Base-by-base conservation (phyloP, 2,888 invertebrate genomes). In the Spodoptera littoralis region DNA sequence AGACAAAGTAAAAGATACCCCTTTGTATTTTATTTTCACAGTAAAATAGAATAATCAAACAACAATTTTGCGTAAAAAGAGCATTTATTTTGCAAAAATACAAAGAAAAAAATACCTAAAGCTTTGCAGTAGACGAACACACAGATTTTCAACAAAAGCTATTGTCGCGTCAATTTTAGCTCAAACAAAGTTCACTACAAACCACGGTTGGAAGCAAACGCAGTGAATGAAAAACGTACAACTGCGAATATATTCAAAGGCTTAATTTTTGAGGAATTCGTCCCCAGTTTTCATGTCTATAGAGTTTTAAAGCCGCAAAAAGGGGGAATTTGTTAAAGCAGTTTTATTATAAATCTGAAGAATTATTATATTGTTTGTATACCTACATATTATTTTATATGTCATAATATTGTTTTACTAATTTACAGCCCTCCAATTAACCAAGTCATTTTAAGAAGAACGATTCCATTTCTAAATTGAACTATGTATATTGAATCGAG, bases 101-200 rank as follows among this genome's bases (percentile, higher is more conserved):
- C 18, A 44, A 49, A 41, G 1, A 48, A 4, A 3, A 4, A 43
- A 13, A 43, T 48, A 12, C 11, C 22, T 22, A 24, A 36, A 5
- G 36, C 36, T 9, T 8, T 36, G 36, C 36, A 36, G 9, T 36
- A 36, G 36, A 36, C 36, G 36, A 9, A 36, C 36, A 47, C 47
- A 12, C 24, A 24, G 24, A 12, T 12, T 12, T 27, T 24, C 22
- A 4, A 30, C 6, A 45, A 54, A 54, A 30, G 11, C 13, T 1
- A 30, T 52, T 41, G 52, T 36, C 48, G 24, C n/a, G 12, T 41
- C 11, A 9, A 73, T 13, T 70, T 52, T 65, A 12, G 11, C 11
- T 42, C 6, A 8, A 44, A 51, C 36, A n/a, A 18, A 9, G 6
- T 70, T 42, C 13, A 11, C 22, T n/a, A 11, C 1, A 43, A 47